A percentile compares a stretch with the other conserved stretches of the same genome.
These are phyloP conservation scores for Thermophis baileyi DNA, from an alignment of 2,113 vertebrate species.

Conservation along the genomic window DNA sequence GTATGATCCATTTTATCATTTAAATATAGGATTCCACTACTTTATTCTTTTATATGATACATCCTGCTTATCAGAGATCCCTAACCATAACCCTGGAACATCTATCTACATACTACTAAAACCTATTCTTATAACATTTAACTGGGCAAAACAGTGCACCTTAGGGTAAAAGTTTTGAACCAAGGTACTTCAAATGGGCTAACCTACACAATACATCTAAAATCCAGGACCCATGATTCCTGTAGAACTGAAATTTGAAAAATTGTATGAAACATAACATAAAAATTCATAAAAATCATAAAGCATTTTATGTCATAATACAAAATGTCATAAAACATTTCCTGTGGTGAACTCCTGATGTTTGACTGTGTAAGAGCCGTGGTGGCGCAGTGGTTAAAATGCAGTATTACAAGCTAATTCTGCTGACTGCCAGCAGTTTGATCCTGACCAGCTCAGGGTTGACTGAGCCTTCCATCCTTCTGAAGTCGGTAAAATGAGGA, in stretches of 20 bases:
- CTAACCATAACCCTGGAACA: neutral
- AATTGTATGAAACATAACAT: neutral
- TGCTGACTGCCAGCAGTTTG: too few relatives aligned
- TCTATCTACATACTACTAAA: neutral
- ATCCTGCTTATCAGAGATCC: neutral
- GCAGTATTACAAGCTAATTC: too few relatives aligned
- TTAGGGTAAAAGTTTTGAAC: neutral
- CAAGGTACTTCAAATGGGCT: neutral
- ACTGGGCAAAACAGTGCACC: neutral
- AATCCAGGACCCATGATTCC: neutral
- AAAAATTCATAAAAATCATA: neutral
- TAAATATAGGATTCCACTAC: neutral
- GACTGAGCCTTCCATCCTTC: too few relatives aligned
- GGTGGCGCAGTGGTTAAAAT: too few relatives aligned
- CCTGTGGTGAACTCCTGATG: neutral
- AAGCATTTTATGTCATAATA: neutral
- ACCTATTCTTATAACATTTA: neutral
- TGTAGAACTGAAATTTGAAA: neutral
- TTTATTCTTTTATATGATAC: neutral
- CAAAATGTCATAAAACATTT: neutral
- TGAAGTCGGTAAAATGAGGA: too few relatives aligned
- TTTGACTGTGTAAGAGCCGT: neutral
- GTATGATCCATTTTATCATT: neutral
- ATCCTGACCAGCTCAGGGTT: too few relatives aligned
- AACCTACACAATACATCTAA: neutral